Base-by-base conservation (phyloP, 2,113 vertebrate genomes). In the Melanerpes formicivorus region DNA sequence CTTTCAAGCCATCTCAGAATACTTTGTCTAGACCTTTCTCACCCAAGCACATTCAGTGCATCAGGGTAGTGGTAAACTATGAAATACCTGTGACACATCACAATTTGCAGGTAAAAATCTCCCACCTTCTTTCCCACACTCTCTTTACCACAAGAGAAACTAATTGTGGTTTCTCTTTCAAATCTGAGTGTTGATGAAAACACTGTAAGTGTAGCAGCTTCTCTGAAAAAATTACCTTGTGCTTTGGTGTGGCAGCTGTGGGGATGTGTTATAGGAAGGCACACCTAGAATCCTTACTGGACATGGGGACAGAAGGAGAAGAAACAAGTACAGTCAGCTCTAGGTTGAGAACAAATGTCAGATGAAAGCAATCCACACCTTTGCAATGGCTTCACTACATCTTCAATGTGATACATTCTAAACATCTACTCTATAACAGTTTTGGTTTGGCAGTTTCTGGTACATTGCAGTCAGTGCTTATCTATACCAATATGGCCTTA, bases 241-340 rank as follows among this genome's bases (percentile, higher is more conserved):
- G 55, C 52, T 75, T 18, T 48, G 11, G 25, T 11, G 10, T 0
- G 5, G 30, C 56, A 90, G 14, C 60, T 52, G 46, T 4, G 26
- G 16, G 14, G 23, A 6, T 73, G 17, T 37, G 69, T 65, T 50
- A 34, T 18, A 69, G 37, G 17, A 56, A 60, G 10, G 18, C 26
- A 90, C 30, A 69, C 10, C 16, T 18, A 22, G n/a, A 90, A 55
- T 26, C 4, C 14, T 19, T 10, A 15, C 16, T 30, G 50, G n/a
- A 48, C 25, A 19, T 0, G 0, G 29, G 19, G 18, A 4, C 0
- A 18, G 29, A 34, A 18, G 30, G 14, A 40, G 1, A 2, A 78
- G 30, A 58, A 85, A n/a, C 7, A 70, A 26, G 66, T 4, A 27
- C 8, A 13, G 21, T 32, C 29, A 12, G 14, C 11, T 59, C 70